Base-by-base conservation (phyloP, 2,888 invertebrate genomes). In the Abrostola tripartita region DNA sequence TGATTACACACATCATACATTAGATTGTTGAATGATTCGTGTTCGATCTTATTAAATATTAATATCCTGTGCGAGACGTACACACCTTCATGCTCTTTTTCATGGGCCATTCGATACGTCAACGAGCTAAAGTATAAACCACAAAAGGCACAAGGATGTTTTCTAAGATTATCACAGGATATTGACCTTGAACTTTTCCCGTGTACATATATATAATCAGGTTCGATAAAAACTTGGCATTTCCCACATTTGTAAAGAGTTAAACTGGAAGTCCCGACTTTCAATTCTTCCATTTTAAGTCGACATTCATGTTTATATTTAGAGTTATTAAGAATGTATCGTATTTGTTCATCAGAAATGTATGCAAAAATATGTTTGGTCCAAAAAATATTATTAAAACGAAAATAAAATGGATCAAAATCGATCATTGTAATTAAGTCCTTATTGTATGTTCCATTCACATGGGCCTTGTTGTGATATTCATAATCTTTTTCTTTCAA, bases 221-320 rank as follows among this genome's bases (percentile, higher is more conserved):
- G 81, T 52, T 90, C 86, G 63, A 91, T 74, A 69, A 84, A 86
- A 55, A 79, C 76, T 9, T 76, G 65, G 78, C 92, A 93, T 74
- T 80, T 85, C 58, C 79, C 83, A 80, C 92, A 93, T 82, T 87
- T 88, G 68, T 89, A 92, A 12, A 90, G 68, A 12, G 85, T 86
- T 6, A 84, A 67, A 67, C 81, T 61, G 24, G 76, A 58, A 37
- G 78, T 65, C 11, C 92, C 91, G 52, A 85, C 68, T 78, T 91
- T 90, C 64, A 85, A 58, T 51, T 89, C 70, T 63, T 87, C 75
- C 85, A 92, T 82, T 85, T 87, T 89, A 55, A 92, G 77, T 78
- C 88, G 88, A 55, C 84, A 83, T 82, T 91, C 91, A 70, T 79
- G 75, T 78, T 79, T 86, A 64, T 92, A 92, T 52, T 90, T 87